Evolutionary conservation across 1,140 invertebrate species (phyloP).

Genomic region (Euwallacea similis): DNA sequence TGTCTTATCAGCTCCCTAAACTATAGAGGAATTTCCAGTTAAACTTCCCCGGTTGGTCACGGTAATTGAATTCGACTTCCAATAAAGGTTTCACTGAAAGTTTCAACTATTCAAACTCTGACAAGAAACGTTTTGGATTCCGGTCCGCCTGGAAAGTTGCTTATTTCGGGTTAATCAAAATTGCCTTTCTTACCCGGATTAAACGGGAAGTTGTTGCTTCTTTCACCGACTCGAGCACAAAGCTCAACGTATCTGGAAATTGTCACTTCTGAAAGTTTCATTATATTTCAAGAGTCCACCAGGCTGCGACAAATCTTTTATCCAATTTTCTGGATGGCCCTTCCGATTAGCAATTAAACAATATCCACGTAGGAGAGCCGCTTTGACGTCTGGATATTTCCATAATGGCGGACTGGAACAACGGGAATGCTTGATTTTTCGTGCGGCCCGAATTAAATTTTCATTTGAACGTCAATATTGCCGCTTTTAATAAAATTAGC

Average conservation of each 20-base stretch:
- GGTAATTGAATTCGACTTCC: constrained; percentile 19
- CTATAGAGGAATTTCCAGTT: constrained; percentile 2
- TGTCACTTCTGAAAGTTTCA: constrained; percentile 25
- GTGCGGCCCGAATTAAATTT: constrained; percentile 24
- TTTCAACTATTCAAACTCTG: constrained; percentile 18
- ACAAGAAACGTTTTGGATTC: constrained; percentile 26
- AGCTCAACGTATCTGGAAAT: constrained; percentile 7
- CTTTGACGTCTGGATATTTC: constrained; percentile 24
- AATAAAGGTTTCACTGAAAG: constrained; percentile 19
- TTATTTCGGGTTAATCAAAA: constrained; percentile 26
- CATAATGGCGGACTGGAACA: constrained; percentile 2
- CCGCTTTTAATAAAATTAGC: constrained; percentile 26
- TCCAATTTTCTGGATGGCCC: constrained; percentile 24
- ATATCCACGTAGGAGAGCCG: constrained; percentile 3
- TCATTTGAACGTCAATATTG: constrained; percentile 25
- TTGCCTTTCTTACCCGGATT: constrained; percentile 9
- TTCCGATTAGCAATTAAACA: constrained; percentile 24
- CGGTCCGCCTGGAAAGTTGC: constrained; percentile 11
- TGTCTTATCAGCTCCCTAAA: constrained; percentile 2
- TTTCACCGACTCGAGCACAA: neutral
- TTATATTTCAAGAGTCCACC: constrained; percentile 24
- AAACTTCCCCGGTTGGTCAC: constrained; percentile 9
- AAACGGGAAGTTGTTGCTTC: constrained; percentile 1
- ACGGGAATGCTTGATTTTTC: constrained; percentile 13
- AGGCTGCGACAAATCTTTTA: constrained; percentile 25